Percentiles rank a stretch among this genome's conserved stretches.
Evolutionary conservation across 1,140 invertebrate species (phyloP).

Genomic region (Lordiphosa mommai): DNA sequence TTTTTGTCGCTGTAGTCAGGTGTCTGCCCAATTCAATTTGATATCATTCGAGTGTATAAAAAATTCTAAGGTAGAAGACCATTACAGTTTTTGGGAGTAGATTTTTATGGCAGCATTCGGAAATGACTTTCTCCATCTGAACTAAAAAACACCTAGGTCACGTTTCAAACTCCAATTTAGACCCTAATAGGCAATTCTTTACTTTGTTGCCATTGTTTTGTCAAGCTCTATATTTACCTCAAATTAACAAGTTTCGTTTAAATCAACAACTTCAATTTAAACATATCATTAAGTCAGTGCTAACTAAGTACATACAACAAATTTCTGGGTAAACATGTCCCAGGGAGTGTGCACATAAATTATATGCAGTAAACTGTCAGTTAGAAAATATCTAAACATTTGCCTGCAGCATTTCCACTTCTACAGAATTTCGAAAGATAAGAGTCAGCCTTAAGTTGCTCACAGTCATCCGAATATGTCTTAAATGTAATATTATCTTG

Average conservation of each 20-base stretch:
- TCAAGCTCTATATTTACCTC: too few species aligned
- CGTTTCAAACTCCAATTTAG: too few species aligned
- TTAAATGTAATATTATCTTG: constrained; percentile 19
- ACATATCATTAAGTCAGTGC: constrained; percentile 35
- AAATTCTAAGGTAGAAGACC: too few species aligned
- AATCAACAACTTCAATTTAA: constrained; percentile 21
- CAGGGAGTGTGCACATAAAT: constrained; percentile 46
- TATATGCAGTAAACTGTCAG: constrained; percentile 58
- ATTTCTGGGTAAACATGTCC: constrained; percentile 1
- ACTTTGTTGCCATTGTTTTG: too few species aligned
- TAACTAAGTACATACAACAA: neutral
- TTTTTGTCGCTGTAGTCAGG: too few species aligned
- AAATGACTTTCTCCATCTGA: too few species aligned
- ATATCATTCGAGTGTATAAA: too few species aligned
- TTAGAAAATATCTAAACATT: constrained; percentile 8
- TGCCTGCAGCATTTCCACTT: constrained; percentile 39
- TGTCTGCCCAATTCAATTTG: too few species aligned
- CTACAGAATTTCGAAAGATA: constrained; percentile 22
- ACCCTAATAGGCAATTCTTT: too few species aligned
- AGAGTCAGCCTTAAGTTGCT: neutral
- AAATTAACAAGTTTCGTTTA: constrained; percentile 5
- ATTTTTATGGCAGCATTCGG: too few species aligned
- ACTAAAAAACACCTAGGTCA: too few species aligned
- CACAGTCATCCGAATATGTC: constrained; percentile 22
- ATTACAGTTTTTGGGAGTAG: too few species aligned